Evolutionary conservation across 2,797 vertebrate genomes (phyloP).

Genomic region (Lutjanus argentimaculatus): DNA sequence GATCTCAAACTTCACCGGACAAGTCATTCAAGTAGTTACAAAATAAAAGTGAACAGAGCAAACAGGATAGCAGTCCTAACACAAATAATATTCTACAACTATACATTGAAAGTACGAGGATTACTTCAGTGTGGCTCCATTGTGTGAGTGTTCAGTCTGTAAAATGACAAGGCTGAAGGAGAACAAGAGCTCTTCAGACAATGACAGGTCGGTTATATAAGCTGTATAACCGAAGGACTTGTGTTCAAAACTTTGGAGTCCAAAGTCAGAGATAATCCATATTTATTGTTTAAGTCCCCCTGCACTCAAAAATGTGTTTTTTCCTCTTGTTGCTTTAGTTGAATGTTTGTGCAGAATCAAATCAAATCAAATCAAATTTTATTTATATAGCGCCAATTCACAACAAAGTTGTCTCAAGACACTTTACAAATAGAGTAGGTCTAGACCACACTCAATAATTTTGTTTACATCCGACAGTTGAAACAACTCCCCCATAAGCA

Average conservation of each 20-base stretch:
- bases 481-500: no score
- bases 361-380: no score
- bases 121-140: background rate
- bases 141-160: background rate
- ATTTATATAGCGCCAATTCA: no score
- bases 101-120: background rate
- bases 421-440: no score
- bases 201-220: background rate
- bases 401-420: no score
- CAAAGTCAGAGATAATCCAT: background rate
- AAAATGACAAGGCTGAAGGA: constrained; percentile 19
- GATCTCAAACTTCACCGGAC: background rate
- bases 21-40: background rate
- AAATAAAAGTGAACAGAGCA: background rate
- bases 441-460: no score
- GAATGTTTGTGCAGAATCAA: background rate
- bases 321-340: background rate
- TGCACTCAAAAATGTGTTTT: background rate
- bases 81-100: background rate
- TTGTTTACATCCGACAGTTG: no score
- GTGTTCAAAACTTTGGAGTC: background rate
- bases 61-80: background rate
- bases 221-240: background rate
- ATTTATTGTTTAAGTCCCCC: background rate
- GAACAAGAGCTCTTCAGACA: constrained; percentile 11